Percentiles rank a stretch among this genome's conserved stretches.
These are phyloP conservation scores for Dasyornis broadbenti DNA, from an alignment of 2,113 vertebrate genomes.

Conservation along the genomic window DNA sequence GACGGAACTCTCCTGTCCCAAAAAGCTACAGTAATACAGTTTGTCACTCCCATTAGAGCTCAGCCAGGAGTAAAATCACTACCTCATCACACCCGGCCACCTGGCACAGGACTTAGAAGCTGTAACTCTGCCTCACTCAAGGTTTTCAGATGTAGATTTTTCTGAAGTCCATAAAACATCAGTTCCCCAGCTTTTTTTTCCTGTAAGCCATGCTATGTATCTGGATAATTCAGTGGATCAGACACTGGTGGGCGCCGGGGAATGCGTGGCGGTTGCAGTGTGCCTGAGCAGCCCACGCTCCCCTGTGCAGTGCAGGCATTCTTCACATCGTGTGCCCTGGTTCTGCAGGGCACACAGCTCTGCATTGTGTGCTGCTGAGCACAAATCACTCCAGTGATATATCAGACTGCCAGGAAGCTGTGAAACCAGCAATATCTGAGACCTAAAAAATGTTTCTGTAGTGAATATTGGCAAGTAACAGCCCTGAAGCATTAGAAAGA, in stretches of 20 bases:
- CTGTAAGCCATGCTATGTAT: fast-evolving
- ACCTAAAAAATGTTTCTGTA: background rate
- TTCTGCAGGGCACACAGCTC: background rate
- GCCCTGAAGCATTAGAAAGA: background rate
- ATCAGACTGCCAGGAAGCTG: background rate
- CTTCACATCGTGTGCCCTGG: background rate
- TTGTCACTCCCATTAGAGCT: background rate
- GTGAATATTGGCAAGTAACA: background rate
- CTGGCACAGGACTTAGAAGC: background rate
- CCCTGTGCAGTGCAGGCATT: background rate
- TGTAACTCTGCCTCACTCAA: background rate
- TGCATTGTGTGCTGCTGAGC: background rate
- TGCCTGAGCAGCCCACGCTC: background rate
- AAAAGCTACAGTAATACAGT: background rate
- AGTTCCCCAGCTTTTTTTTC: fast-evolving
- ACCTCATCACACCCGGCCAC: background rate
- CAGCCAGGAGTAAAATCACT: background rate
- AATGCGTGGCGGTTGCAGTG: background rate
- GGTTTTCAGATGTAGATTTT: background rate
- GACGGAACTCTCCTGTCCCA: background rate
- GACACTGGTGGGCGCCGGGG: background rate
- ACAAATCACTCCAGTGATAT: background rate
- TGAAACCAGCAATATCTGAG: background rate
- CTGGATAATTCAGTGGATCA: background rate
- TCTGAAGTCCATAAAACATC: fast-evolving